Evolutionary conservation across 2,888 invertebrate species (phyloP), one percentile per base, ranked within the genome.

Genomic region (Trichogramma dendrolimi): DNA sequence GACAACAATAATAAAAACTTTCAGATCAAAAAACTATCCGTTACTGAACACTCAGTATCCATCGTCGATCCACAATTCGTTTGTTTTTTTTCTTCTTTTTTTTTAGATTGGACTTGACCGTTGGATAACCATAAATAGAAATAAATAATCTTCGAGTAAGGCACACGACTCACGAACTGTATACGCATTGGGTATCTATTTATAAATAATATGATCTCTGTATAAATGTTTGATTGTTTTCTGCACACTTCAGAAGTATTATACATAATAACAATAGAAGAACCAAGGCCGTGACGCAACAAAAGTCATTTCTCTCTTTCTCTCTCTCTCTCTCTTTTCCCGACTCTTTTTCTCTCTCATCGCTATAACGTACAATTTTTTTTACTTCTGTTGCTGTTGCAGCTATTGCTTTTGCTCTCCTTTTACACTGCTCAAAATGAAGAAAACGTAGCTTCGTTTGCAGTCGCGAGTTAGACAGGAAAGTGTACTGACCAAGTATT

Each of bases 211-310:
- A 27, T 27, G 27, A 27, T 27, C 27, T 27, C 27, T 27, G 27
- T 27, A 27, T 27, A 2, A 27, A 27, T 27, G 27, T 27, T 27
- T 27, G 27, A 27, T 27, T 27, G 27, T 27, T 27, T 27, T 27
- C 3, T 27, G 27, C 27, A 27, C 27, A 27, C 27, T 3, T 27
- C 27, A 27, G 27, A 27, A 27, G 27, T 2, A 27, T 2, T 27
- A 27, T 27, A 27, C 27, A 27, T 27, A 27, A 27, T 27, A 27
- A 61, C 66, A 68, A 71, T 67, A 59, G 67, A 55, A 63, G 61
- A 27, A 66, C 61, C 71, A 73, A 73, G 72, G 73, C 64, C 70
- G 63, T 68, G 60, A 65, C 66, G 67, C 64, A 68, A 70, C 64
- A 60, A 63, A 60, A 58, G 40, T 63, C 61, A 51, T 11, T 41